These are phyloP conservation scores for Tricholauxania praeusta DNA, from an alignment of 2,888 invertebrate species.

Conservation along the genomic window DNA sequence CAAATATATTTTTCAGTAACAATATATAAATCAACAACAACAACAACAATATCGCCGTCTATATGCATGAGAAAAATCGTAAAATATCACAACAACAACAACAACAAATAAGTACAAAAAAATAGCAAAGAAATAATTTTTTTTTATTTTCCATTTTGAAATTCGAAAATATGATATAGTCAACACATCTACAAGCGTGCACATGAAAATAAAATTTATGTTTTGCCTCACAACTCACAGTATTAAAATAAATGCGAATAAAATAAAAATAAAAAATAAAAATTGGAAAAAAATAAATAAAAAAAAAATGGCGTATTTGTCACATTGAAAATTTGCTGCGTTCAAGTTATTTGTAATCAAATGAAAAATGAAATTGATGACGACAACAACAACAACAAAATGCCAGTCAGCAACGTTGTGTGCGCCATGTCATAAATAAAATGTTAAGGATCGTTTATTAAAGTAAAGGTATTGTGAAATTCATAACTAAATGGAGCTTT, in stretches of 20 bases:
- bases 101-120: background rate
- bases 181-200: slow-evolving; percentile 1
- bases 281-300: background rate
- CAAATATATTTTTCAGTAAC: background rate
- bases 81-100: background rate
- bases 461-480: too few species aligned
- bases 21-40: slow-evolving; percentile 17
- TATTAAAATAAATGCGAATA: slow-evolving; percentile 42
- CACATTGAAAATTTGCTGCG: slow-evolving; percentile 23
- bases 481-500: too few species aligned
- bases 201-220: slow-evolving; percentile 25
- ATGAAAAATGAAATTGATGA: slow-evolving; percentile 60
- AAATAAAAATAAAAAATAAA: slow-evolving; percentile 45
- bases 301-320: slow-evolving; percentile 54
- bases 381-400: slow-evolving; percentile 21
- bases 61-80: slow-evolving; percentile 2
- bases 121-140: background rate
- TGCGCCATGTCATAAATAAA: too few species aligned
- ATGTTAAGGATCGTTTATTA: too few species aligned
- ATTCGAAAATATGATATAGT: slow-evolving; percentile 1
- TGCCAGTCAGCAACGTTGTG: too few species aligned
- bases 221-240: background rate
- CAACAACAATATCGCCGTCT: background rate
- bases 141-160: background rate
- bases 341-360: slow-evolving; percentile 51